Evolutionary conservation across 2,888 invertebrate genomes (phyloP).

Genomic region (Baronia brevicornis): DNA sequence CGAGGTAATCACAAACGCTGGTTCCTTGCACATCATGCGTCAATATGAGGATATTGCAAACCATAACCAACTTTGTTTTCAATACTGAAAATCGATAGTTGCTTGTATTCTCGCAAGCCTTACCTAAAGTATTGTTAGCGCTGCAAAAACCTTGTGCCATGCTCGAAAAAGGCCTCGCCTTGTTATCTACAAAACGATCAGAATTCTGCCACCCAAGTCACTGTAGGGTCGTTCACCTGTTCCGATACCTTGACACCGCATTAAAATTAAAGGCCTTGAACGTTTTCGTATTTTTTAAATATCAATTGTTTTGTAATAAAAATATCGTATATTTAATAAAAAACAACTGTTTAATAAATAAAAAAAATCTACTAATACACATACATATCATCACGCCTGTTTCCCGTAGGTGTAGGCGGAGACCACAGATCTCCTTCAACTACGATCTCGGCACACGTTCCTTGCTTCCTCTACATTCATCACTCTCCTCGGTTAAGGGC

Average conservation of each 20-base stretch:
- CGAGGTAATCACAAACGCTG: slow-evolving; percentile 77
- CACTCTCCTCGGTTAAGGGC: too few species aligned
- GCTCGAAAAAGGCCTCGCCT: slow-evolving; percentile 2
- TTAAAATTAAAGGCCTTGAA: slow-evolving; percentile 4
- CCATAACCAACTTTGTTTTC: not conserved
- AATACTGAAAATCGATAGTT: not conserved
- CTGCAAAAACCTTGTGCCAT: not conserved
- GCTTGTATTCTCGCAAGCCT: not conserved
- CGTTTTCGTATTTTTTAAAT: too few species aligned
- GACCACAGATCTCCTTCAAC: too few species aligned
- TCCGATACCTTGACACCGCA: not conserved
- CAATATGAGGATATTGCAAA: slow-evolving; percentile 44
- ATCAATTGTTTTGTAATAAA: too few species aligned
- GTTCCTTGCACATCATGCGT: slow-evolving; percentile 54
- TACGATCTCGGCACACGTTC: too few species aligned
- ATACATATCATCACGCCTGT: too few species aligned
- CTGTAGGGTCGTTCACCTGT: slow-evolving; percentile 2
- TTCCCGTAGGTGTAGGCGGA: too few species aligned
- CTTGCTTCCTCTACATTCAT: too few species aligned
- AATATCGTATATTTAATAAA: too few species aligned
- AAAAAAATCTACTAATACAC: too few species aligned
- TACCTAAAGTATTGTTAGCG: slow-evolving; percentile 1
- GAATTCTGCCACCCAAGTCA: slow-evolving; percentile 5
- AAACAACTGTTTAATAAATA: too few species aligned
- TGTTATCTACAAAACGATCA: slow-evolving; percentile 8